These are phyloP conservation scores for Aethina tumida DNA, from an alignment of 1,140 invertebrate species.

Conservation along the genomic window DNA sequence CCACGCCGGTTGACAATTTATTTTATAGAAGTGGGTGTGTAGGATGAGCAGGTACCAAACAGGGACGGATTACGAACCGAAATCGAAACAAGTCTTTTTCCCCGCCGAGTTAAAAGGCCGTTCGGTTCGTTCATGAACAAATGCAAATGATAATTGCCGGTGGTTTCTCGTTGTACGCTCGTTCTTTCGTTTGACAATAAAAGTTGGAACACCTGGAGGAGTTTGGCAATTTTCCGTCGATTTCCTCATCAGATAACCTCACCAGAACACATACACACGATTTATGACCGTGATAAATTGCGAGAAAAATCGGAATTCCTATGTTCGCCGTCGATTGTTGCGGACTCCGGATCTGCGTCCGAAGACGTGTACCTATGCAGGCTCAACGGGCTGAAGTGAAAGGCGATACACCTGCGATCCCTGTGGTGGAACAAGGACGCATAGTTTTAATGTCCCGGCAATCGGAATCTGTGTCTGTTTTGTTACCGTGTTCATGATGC, in stretches of 20 bases:
- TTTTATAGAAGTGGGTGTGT: constrained; percentile 39
- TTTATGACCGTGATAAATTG: background rate
- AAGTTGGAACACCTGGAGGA: background rate
- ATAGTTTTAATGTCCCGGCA: constrained; percentile 26
- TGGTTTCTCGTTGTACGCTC: background rate
- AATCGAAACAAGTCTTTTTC: no score
- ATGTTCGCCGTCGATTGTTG: constrained; percentile 1
- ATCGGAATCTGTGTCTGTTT: constrained; percentile 32
- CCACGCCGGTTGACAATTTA: constrained; percentile 39
- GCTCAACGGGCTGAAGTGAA: background rate
- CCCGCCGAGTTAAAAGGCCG: no score
- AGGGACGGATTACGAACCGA: constrained; percentile 3
- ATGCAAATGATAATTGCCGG: background rate
- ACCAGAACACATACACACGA: background rate
- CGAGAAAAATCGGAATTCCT: background rate
- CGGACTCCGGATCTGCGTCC: no score
- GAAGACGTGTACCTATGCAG: no score
- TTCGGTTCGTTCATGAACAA: no score
- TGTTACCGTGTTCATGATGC: no score
- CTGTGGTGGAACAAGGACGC: constrained; percentile 16
- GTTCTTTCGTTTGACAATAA: background rate
- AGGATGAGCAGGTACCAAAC: constrained; percentile 31
- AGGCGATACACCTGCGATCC: constrained; percentile 4
- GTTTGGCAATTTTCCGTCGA: background rate
- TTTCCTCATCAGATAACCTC: background rate